Evolutionary conservation across 2,113 vertebrate species (phyloP), one percentile per base, ranked within the genome.

Genomic region (Bos taurus): DNA sequence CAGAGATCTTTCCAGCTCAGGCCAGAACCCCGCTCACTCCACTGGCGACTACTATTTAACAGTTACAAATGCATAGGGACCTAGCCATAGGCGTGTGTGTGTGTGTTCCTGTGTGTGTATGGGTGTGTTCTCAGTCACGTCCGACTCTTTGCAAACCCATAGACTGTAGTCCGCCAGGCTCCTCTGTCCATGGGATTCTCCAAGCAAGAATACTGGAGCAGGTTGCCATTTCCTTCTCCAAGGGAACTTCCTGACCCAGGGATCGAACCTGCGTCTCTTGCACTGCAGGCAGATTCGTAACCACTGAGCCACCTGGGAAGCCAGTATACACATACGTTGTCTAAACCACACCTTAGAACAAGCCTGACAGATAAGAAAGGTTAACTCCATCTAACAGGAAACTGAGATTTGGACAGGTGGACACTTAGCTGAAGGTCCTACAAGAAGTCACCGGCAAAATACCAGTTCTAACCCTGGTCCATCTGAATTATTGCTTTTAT

Each of bases 321-420:
- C 71, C 71, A 26, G 71, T 8, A 4, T 15, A 2, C 1, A 5
- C 15, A 17, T 0, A 8, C 1, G 0, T 1, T 4, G 26, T 25
- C 91, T 25, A 25, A 52, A 56, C 10, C 91, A 50, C n/a, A 57
- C 60, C 50, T 71, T 6, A 10, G 1, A 30, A 23, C 16, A 19
- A 67, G 43, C 43, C 71, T 43, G 36, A 33, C 6, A 56, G 21
- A 19, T 7, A 6, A 52, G 26, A 17, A 23, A 56, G 36, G n/a
- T 3, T 7, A 7, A 11, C 36, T 88, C 36, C 3, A 3, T 40
- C 14, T 12, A 4, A 62, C 11, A 67, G 86, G 28, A 33, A 33
- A 54, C 5, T 1, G 12, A 59, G 46, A 28, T 2, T 3, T 17
- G 13, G n/a, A 67, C 25, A 46, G 43, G 16, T 1, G 23, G 40